A percentile compares a stretch with the other conserved stretches of the same genome.
Evolutionary conservation across 1,140 invertebrate genomes (phyloP).

Genomic region (Tetraneura akinire): DNA sequence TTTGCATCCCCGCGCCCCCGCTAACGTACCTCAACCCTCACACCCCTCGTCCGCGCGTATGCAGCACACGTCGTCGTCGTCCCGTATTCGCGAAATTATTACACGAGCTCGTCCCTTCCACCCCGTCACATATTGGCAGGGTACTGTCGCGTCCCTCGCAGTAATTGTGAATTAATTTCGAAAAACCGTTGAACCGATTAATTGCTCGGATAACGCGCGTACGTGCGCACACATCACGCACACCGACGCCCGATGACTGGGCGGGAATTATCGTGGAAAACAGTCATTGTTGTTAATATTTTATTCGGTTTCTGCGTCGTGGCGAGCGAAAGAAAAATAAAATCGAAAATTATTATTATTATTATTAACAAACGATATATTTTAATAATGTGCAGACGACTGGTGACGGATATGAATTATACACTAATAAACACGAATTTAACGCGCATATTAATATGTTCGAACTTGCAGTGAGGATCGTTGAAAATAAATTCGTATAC

Average conservation of each 20-base stretch:
- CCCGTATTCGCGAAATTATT: constrained; percentile 16
- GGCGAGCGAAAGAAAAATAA: no score
- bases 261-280: background rate
- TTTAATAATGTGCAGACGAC: no score
- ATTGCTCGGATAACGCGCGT: constrained; percentile 6
- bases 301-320: no score
- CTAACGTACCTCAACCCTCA: background rate
- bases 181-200: constrained; percentile 43
- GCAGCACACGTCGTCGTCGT: no score
- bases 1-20: background rate
- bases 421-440: no score
- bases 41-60: background rate
- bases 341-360: no score
- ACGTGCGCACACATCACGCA: background rate
- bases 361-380: no score
- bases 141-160: background rate
- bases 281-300: background rate
- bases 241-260: background rate
- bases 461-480: no score
- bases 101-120: background rate
- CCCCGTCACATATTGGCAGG: no score
- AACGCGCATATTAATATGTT: no score
- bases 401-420: no score
- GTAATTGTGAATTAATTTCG: constrained; percentile 45
- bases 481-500: no score